phyloP scores from a whole-genome alignment of 2,888 invertebrate genomes.

The Dynastes tityus region DNA sequence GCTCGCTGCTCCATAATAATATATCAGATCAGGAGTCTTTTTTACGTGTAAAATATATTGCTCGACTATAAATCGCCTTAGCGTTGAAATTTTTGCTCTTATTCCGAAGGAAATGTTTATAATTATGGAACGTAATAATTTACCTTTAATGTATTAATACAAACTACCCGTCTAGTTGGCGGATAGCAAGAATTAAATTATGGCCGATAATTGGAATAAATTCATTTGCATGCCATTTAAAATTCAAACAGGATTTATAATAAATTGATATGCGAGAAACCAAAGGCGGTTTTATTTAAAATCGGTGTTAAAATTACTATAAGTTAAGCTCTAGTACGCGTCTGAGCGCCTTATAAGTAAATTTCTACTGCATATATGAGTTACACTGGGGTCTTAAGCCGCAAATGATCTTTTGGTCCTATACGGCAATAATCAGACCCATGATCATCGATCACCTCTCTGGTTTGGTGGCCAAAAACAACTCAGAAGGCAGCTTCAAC shows the following conservation, averaged over 20 bases:
- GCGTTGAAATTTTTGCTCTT: constrained; percentile 30
- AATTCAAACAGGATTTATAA: constrained; percentile 12
- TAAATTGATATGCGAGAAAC: not conserved
- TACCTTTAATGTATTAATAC: constrained; percentile 39
- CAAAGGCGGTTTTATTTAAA: not conserved
- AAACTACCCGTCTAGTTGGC: not conserved
- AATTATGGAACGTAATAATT: constrained; percentile 28
- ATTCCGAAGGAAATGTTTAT: constrained; percentile 40
- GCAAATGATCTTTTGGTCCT: too few species aligned
- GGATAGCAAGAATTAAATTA: constrained; percentile 11
- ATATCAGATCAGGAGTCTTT: constrained; percentile 26
- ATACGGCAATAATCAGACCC: too few species aligned
- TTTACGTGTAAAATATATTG: constrained; percentile 27
- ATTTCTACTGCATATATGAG: too few species aligned
- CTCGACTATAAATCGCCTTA: constrained; percentile 11
- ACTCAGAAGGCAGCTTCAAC: too few species aligned
- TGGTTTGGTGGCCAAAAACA: too few species aligned
- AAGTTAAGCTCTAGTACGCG: too few species aligned
- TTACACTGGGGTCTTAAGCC: too few species aligned
- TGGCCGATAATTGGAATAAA: constrained; percentile 18
- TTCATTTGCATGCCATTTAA: not conserved
- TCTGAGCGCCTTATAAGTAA: too few species aligned
- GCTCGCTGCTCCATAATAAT: constrained; percentile 32
- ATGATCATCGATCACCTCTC: too few species aligned
- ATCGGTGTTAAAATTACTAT: too few species aligned